Percentiles rank a stretch among this genome's conserved stretches.
These are phyloP conservation scores for Chelidonichthys spinosus DNA, from an alignment of 2,797 vertebrate genomes.

Conservation along the genomic window DNA sequence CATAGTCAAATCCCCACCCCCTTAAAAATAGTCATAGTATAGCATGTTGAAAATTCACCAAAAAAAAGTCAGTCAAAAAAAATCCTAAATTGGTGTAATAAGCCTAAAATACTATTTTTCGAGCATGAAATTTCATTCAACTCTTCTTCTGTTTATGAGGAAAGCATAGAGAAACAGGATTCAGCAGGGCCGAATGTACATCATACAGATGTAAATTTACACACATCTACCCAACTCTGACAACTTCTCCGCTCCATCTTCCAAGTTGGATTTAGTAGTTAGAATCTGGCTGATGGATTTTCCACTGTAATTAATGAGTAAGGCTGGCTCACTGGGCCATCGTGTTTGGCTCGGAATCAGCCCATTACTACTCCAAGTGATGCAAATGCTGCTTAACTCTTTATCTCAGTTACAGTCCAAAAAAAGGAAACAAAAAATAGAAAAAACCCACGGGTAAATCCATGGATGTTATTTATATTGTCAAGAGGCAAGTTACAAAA, in stretches of 20 bases:
- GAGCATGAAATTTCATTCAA: not conserved
- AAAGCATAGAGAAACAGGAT: not conserved
- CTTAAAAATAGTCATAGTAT: no score
- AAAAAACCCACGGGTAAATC: slow-evolving; percentile 32
- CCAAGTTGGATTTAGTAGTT: slow-evolving; percentile 28
- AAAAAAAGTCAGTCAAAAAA: no score
- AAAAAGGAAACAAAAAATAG: not conserved
- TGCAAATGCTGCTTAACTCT: slow-evolving; percentile 45
- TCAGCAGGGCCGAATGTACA: not conserved
- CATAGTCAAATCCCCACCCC: no score
- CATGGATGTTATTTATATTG: slow-evolving; percentile 25
- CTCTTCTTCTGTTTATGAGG: slow-evolving; percentile 4
- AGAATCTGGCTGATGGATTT: slow-evolving; percentile 33
- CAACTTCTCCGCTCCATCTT: slow-evolving; percentile 2
- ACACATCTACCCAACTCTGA: slow-evolving; percentile 1
- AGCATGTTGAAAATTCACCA: no score
- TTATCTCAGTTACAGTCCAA: slow-evolving; percentile 38
- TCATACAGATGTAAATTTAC: slow-evolving; percentile 19
- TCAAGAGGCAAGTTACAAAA: slow-evolving; percentile 42
- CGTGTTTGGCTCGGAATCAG: slow-evolving; percentile 42
- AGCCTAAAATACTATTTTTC: not conserved
- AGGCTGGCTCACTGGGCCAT: slow-evolving; percentile 29
- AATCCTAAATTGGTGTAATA: no score
- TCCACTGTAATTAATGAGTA: slow-evolving; percentile 29
- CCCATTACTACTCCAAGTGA: slow-evolving; percentile 36